Base-by-base conservation (phyloP, 2,113 vertebrate genomes). In the Anguilla japonica region DNA sequence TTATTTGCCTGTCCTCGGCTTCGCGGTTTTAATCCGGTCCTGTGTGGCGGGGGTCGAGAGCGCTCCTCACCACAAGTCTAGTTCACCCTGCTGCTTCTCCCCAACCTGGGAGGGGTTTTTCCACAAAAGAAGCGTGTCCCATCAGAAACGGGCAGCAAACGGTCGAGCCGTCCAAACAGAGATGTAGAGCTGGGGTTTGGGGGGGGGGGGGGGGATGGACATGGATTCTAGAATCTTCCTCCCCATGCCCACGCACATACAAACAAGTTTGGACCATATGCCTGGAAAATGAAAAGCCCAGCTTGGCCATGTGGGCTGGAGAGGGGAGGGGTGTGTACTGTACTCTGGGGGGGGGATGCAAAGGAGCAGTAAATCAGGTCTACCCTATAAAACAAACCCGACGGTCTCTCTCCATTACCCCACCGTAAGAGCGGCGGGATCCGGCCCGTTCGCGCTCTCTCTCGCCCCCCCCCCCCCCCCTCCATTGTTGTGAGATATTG, bases 401-500 rank as follows among this genome's bases (percentile, higher is more conserved):
- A 75, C 11, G 18, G 41, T n/a, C 67, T 84, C 81, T 83, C 43
- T 22, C 46, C 43, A 83, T 83, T 53, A 82, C 41, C 43, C 34
- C 41, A 83, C 11, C 78, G 11, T 41, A 18, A 34, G 81, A 53
- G 57, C 3, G 43, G 41, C 16, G 43, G n/a, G 18, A 87, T 75
- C 40, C 20, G 5, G n/a, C 41, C 43, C 60, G 29, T 22, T 67
- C 22, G 15, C 20, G 8, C 82, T 20, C 18, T 57, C 39, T 57
- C 34, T n/a, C 26, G 20, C 34, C 0, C 34, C 26, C 57, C 34
- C 26, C 57, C 57, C 9, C 18, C 22, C 56, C 57, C 22, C 56
- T 63, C 39, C 9, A 86, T 83, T 82, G 80, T 43, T 50, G 63
- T 81, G 67, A 91, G 92, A 91, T 91, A 91, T 92, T 91, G 91